Base-by-base conservation (phyloP, 2,113 vertebrate species). In the Sprattus sprattus region DNA sequence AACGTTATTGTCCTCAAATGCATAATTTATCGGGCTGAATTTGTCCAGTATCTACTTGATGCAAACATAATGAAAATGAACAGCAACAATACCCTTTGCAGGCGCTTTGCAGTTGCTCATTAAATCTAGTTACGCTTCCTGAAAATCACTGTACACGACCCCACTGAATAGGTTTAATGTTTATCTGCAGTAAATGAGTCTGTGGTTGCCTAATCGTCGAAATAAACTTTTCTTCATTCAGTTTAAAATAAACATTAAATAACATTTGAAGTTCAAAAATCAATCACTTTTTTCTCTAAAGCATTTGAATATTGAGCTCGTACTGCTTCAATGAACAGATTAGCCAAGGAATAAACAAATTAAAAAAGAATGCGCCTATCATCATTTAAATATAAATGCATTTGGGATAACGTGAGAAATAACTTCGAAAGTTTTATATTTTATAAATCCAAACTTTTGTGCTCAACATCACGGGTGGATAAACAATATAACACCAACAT, bases 1-100 rank as follows among this genome's bases (percentile, higher is more conserved):
- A 71, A 71, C 64, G 64, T 32, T 28, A 71, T 32, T 71, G 64
- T 28, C 25, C 64, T 71, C 64, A 13, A 28, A 71, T 71, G 64
- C 64, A 71, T 71, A 71, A 71, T 71, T 71, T 71, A 71, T 71
- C 64, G 25, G 64, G 25, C 64, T 25, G 25, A 71, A 71, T 32
- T 71, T 71, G 64, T 71, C 25, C 64, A 28, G 64, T 28, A 16
- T 13, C 52, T 49, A 49, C 13, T 9, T 71, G n/a, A 11, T 32
- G 64, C 64, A 71, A 13, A 25, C 3, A 32, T 6, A 28, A 71
- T 71, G 64, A 71, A 71, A 71, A 32, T 32, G 3, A 71, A 32
- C 25, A 71, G 28, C 28, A 71, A 32, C 64, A 71, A 71, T 71
- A 71, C 4, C 28, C 25, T 71, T 8, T 8, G 25, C 64, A 28